A percentile compares a stretch with the other conserved stretches of the same genome.
Conservation (phyloP, 2,797 vertebrate species). For the Hyperoplus immaculatus region DNA sequence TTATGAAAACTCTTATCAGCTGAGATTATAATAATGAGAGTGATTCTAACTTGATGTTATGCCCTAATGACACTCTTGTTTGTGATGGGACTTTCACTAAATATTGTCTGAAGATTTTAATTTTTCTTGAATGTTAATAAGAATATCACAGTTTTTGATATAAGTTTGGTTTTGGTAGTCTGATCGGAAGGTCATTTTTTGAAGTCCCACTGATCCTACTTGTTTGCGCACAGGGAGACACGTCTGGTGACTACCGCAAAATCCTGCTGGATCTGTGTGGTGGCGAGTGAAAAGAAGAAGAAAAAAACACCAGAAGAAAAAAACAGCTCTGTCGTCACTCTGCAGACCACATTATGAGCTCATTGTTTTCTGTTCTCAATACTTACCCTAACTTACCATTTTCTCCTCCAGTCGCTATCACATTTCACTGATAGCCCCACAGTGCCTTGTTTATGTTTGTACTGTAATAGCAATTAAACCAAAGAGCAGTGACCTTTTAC, state of each 20-base stretch:
- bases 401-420: slow-evolving; percentile 14
- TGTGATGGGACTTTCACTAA: background rate
- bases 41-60: background rate
- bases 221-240: slow-evolving; percentile 88
- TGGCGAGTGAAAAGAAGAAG: slow-evolving; percentile 84
- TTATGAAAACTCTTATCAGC: slow-evolving; percentile 1
- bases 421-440: slow-evolving; percentile 55
- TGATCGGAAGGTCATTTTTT: background rate
- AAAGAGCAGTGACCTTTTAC: slow-evolving; percentile 72
- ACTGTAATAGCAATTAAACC: slow-evolving; percentile 75
- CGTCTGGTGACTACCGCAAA: slow-evolving; percentile 97
- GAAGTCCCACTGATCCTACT: slow-evolving; percentile 38
- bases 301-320: slow-evolving; percentile 29
- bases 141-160: background rate
- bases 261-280: slow-evolving; percentile 96
- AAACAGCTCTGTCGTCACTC: background rate
- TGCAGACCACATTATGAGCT: slow-evolving; percentile 8
- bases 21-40: slow-evolving; percentile 16
- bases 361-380: background rate
- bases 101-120: background rate
- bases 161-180: background rate
- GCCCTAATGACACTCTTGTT: background rate
- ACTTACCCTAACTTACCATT: background rate
- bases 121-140: background rate
- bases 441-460: slow-evolving; percentile 66